Conservation (phyloP, 2,888 invertebrate genomes). For the Platycheirus albimanus region DNA sequence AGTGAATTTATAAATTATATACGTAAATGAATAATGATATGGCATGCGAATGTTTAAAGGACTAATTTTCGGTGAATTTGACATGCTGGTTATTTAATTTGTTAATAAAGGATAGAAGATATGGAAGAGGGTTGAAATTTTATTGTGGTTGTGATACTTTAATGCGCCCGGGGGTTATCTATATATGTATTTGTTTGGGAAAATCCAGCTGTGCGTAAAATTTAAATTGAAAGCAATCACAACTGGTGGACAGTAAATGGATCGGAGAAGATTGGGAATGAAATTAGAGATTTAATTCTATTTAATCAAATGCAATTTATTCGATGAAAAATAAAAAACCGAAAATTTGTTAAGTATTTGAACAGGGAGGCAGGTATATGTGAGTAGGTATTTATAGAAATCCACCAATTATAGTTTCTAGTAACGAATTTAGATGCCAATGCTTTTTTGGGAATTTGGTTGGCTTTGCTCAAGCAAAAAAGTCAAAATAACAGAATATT, state of each 20-base stretch:
- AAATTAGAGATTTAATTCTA: not conserved
- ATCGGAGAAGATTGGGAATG: not conserved
- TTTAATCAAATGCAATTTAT: too few relatives aligned
- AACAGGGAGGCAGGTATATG: too few relatives aligned
- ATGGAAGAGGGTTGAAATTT: constrained; percentile 34
- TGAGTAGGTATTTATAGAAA: too few relatives aligned
- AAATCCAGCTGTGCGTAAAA: constrained; percentile 68
- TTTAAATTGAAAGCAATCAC: constrained; percentile 53
- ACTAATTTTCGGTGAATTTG: constrained; percentile 58
- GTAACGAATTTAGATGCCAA: too few relatives aligned
- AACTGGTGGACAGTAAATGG: constrained; percentile 6
- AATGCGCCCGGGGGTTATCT: constrained; percentile 55
- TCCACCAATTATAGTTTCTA: too few relatives aligned
- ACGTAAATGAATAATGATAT: constrained; percentile 66
- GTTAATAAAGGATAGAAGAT: not conserved
- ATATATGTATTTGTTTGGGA: constrained; percentile 21
- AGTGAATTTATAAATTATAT: constrained; percentile 36
- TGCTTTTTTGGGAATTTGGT: too few relatives aligned
- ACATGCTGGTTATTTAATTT: constrained; percentile 74
- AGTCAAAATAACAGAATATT: too few relatives aligned
- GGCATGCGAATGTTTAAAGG: constrained; percentile 51
- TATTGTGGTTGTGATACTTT: constrained; percentile 26
- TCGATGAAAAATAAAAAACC: too few relatives aligned
- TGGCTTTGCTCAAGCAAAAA: too few relatives aligned
- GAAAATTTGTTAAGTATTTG: too few relatives aligned